Evolutionary conservation across 2,797 vertebrate species (phyloP).

Genomic region (Sebastiscus albofasciatus): DNA sequence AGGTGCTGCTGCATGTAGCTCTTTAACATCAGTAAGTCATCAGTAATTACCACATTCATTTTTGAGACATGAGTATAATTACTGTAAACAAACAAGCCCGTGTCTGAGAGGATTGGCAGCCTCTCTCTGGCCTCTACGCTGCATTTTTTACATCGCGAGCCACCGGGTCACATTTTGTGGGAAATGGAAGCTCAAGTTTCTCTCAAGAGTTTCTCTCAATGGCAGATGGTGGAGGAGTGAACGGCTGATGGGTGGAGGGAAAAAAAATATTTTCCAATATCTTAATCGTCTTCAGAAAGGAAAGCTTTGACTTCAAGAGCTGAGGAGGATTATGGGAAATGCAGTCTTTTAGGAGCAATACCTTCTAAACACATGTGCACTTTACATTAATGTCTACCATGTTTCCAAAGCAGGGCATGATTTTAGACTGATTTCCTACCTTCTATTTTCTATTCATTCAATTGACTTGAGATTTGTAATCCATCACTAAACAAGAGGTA

Average conservation of each 20-base stretch:
- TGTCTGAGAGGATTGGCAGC: conserved; percentile 47
- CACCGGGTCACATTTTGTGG: conserved; percentile 41
- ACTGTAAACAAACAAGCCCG: conserved; percentile 48
- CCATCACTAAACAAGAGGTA: background rate
- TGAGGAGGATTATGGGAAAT: background rate
- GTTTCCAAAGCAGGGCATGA: background rate
- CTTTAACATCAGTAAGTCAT: conserved; percentile 44
- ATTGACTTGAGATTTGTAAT: background rate
- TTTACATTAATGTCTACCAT: background rate
- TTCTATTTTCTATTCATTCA: background rate
- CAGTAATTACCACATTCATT: conserved; percentile 35
- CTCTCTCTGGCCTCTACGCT: conserved; percentile 40
- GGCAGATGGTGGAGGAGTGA: conserved; percentile 56
- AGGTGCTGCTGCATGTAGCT: conserved; percentile 16
- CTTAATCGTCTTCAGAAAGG: conserved; percentile 30
- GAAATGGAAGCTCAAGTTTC: conserved; percentile 59
- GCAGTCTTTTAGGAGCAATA: background rate
- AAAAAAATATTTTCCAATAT: conserved; percentile 36
- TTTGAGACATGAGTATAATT: conserved; percentile 37
- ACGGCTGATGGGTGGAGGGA: background rate
- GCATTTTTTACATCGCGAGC: conserved; percentile 45
- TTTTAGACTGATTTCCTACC: background rate
- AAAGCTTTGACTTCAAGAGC: conserved; percentile 3
- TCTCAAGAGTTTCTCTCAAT: conserved; percentile 45
- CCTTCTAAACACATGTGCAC: background rate